Evolutionary conservation across 2,113 vertebrate species (phyloP).

Genomic region (Alligator mississippiensis): DNA sequence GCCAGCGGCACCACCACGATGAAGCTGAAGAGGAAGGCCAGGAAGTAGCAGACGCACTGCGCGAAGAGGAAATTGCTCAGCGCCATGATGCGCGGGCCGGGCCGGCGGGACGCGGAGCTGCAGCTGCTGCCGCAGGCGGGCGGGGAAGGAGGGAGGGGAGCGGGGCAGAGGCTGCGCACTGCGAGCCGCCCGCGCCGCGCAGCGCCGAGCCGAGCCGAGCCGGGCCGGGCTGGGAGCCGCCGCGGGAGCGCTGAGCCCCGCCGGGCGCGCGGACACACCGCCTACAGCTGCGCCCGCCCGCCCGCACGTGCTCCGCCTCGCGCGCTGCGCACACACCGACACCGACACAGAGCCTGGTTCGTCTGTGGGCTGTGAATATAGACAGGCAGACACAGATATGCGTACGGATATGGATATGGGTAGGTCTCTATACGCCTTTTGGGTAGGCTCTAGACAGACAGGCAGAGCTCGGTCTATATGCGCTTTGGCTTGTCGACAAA

Average conservation of each 20-base stretch:
- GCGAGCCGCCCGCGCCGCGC: not conserved
- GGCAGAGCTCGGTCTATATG: no score
- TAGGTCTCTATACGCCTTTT: not conserved
- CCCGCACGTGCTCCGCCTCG: not conserved
- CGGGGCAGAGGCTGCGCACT: conserved; percentile 46
- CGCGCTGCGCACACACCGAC: no score
- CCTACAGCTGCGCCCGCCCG: not conserved
- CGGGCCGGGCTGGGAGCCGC: conserved; percentile 49
- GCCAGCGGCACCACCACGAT: conserved; percentile 93
- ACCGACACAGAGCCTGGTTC: no score
- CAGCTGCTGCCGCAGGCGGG: not conserved
- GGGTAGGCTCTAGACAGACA: no score
- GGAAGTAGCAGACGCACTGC: conserved; percentile 91
- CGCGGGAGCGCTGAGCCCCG: not conserved
- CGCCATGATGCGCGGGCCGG: conserved; percentile 83
- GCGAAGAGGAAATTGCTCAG: conserved; percentile 89
- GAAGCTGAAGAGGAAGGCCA: conserved; percentile 93
- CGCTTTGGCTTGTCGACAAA: no score
- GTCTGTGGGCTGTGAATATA: no score
- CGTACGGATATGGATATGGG: no score
- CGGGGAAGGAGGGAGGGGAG: not conserved
- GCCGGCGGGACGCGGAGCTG: not conserved
- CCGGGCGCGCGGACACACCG: no score
- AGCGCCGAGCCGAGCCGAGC: no score
- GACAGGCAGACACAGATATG: no score